Evolutionary conservation across 2,888 invertebrate species (phyloP).

Genomic region (Phytoseiulus persimilis): DNA sequence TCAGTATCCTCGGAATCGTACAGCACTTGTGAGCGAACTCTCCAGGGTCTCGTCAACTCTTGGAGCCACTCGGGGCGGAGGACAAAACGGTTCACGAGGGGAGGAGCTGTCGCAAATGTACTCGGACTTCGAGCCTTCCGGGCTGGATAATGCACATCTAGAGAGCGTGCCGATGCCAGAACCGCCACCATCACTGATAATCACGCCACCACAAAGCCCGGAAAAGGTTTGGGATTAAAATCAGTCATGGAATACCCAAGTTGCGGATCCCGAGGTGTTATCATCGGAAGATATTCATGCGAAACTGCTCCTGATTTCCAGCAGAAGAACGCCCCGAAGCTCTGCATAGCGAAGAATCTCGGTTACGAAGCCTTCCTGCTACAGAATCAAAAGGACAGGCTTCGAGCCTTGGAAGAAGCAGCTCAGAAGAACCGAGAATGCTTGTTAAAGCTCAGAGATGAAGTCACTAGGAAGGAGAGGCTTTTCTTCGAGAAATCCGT

Average conservation of each 20-base stretch:
- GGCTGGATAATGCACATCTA: background rate
- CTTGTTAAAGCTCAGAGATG: background rate
- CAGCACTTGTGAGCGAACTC: background rate
- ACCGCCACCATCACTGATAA: slow-evolving; percentile 16
- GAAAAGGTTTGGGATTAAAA: background rate
- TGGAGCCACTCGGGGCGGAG: background rate
- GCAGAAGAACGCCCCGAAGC: background rate
- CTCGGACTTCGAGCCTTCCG: slow-evolving; percentile 19
- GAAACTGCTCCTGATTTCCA: background rate
- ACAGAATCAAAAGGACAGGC: background rate
- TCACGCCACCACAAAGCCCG: slow-evolving; percentile 28
- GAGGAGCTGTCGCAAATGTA: background rate
- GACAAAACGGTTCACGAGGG: background rate
- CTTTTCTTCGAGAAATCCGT: slow-evolving; percentile 15
- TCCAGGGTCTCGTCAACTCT: background rate
- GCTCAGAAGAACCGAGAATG: background rate
- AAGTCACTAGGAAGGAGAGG: background rate
- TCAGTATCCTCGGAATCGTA: slow-evolving; percentile 26
- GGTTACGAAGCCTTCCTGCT: slow-evolving; percentile 29
- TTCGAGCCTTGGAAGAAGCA: slow-evolving; percentile 1
- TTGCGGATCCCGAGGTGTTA: background rate
- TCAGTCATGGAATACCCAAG: too few species aligned
- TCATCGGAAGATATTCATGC: too few species aligned
- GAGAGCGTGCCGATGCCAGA: slow-evolving; percentile 19
- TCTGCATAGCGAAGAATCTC: background rate